Evolutionary conservation across 2,113 vertebrate species (phyloP).

Genomic region (Eptesicus fuscus): DNA sequence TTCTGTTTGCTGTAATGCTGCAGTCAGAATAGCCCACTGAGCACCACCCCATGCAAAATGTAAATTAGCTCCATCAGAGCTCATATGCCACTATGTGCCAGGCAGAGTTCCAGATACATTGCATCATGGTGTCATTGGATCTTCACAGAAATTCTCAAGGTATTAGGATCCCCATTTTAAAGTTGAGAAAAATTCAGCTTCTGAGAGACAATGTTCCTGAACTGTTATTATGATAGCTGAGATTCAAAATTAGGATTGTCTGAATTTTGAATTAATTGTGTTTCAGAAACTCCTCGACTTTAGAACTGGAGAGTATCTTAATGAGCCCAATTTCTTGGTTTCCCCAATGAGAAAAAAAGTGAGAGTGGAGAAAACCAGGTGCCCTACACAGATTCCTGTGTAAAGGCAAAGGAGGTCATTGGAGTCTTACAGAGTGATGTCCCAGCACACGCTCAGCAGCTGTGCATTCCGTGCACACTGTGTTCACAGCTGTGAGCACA

Average conservation of each 20-base stretch:
- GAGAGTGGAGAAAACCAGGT: background rate
- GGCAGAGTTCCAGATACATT: accelerated
- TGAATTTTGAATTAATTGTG: background rate
- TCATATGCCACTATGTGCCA: background rate
- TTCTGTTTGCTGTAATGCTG: background rate
- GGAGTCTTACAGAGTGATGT: too few relatives aligned
- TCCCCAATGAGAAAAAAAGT: background rate
- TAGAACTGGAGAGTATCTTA: background rate
- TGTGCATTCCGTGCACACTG: accelerated
- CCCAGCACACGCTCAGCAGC: background rate
- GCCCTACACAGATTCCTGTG: background rate
- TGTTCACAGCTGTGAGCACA: background rate
- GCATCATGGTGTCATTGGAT: background rate
- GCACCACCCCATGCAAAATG: background rate
- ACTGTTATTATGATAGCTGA: background rate
- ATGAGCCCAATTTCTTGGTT: background rate
- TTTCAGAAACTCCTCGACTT: background rate
- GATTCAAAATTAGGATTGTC: background rate
- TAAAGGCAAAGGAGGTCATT: background rate
- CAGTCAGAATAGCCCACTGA: background rate
- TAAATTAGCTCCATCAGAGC: background rate
- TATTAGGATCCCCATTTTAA: background rate
- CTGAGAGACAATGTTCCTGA: background rate
- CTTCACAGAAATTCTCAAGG: background rate
- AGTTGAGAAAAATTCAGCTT: background rate